A percentile compares a stretch with the other conserved stretches of the same genome.
phyloP scores from a whole-genome alignment of 2,888 invertebrate species.

The Netelia inedita region DNA sequence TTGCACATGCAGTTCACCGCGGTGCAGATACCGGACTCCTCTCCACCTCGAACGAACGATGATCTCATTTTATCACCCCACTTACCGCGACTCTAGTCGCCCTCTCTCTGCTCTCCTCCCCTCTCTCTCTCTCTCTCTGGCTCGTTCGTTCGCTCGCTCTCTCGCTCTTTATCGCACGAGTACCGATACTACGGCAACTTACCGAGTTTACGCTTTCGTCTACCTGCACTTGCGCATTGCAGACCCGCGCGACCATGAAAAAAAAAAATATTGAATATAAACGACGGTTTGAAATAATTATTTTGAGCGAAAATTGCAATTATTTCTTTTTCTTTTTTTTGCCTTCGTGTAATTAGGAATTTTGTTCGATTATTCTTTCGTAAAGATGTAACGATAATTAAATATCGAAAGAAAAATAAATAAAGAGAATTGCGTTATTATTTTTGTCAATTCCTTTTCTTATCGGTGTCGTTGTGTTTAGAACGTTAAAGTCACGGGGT shows the following conservation, averaged over 20 bases:
- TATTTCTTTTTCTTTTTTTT: too few species aligned
- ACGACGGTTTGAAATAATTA: too few species aligned
- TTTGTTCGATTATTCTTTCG: too few species aligned
- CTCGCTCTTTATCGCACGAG: conserved; percentile 46
- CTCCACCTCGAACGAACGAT: conserved; percentile 73
- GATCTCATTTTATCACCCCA: conserved; percentile 82
- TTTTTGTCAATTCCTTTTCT: too few species aligned
- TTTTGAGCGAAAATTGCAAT: too few species aligned
- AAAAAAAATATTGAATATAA: too few species aligned
- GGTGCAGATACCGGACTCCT: conserved; percentile 53
- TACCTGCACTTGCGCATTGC: not conserved
- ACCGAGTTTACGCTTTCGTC: conserved; percentile 49
- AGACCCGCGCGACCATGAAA: not conserved
- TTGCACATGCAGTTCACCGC: conserved; percentile 49
- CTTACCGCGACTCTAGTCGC: conserved; percentile 73
- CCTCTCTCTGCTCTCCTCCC: conserved; percentile 60
- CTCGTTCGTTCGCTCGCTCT: not conserved
- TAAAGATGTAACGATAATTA: too few species aligned
- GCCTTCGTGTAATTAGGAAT: too few species aligned
- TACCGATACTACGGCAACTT: conserved; percentile 22
- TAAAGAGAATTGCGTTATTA: not conserved
- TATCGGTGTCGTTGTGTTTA: too few species aligned
- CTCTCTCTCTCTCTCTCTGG: conserved; percentile 53
- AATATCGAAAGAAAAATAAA: not conserved
- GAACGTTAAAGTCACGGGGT: not conserved